Conservation (phyloP, 2,888 invertebrate genomes). For the Habroteleia sp. region DNA sequence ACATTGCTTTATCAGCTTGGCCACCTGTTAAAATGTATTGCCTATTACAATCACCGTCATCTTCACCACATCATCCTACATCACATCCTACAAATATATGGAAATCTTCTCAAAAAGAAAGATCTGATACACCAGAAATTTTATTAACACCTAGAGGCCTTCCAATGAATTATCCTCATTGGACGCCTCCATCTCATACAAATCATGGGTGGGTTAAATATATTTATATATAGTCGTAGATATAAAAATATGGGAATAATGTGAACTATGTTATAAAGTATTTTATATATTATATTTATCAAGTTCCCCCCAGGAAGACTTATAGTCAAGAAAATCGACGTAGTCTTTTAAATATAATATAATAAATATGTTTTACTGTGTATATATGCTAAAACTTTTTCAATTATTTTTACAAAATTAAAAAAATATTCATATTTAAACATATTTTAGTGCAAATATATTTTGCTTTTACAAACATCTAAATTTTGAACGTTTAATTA, state of each 20-base stretch:
- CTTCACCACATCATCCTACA: conserved; percentile 73
- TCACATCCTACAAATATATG: conserved; percentile 74
- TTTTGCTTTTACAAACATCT: too few species aligned
- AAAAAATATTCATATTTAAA: too few species aligned
- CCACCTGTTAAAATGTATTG: conserved; percentile 80
- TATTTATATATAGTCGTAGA: conserved; percentile 6
- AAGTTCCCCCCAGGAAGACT: too few species aligned
- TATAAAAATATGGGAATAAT: too few species aligned
- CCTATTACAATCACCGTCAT: conserved; percentile 74
- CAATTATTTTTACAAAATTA: too few species aligned
- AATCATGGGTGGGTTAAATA: conserved; percentile 71
- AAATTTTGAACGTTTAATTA: neutral
- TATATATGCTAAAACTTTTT: too few species aligned
- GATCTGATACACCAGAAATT: conserved; percentile 89
- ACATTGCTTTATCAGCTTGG: conserved; percentile 72
- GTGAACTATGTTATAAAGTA: too few species aligned
- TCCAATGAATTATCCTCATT: conserved; percentile 76
- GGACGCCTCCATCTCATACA: conserved; percentile 72
- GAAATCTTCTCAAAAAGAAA: conserved; percentile 80
- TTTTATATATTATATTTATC: too few species aligned
- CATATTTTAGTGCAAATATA: too few species aligned
- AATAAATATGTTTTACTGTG: too few species aligned
- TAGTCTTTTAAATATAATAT: too few species aligned
- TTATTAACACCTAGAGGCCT: conserved; percentile 86
- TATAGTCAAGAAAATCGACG: too few species aligned